phyloP scores from a whole-genome alignment of 2,888 invertebrate species.

The Nephrocerus scutellatus region DNA sequence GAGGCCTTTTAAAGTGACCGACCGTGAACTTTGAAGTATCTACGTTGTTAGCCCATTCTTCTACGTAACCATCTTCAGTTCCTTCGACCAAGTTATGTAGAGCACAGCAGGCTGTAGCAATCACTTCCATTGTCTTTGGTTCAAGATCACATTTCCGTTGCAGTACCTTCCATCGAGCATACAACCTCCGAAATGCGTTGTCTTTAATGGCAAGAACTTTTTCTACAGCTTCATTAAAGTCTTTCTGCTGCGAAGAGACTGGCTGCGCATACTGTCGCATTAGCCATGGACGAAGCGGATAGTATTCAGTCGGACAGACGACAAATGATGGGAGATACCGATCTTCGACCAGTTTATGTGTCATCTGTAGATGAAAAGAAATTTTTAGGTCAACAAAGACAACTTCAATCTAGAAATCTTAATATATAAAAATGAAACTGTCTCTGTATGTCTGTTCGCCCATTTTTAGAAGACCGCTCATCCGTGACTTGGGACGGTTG shows the following conservation, averaged over 20 bases:
- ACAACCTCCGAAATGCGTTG: constrained; percentile 36
- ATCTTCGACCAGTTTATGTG: constrained; percentile 26
- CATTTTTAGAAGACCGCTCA: too few relatives aligned
- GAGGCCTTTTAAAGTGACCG: too few relatives aligned
- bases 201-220: constrained; percentile 36
- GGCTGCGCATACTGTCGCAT: constrained; percentile 37
- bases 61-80: constrained; percentile 34
- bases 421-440: too few relatives aligned
- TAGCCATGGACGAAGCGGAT: constrained; percentile 40
- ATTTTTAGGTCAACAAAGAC: constrained; percentile 11
- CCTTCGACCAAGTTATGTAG: constrained; percentile 42
- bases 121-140: constrained; percentile 37
- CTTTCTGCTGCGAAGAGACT: constrained; percentile 32
- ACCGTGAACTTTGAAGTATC: too few relatives aligned
- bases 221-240: constrained; percentile 40
- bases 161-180: constrained; percentile 42
- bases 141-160: constrained; percentile 36
- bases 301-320: constrained; percentile 31
- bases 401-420: constrained; percentile 8
- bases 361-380: too few relatives aligned
- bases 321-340: constrained; percentile 33
- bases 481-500: too few relatives aligned
- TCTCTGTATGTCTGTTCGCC: too few relatives aligned
- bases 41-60: constrained; percentile 36
- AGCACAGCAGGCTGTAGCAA: constrained; percentile 39